Evolutionary conservation across 1,140 invertebrate species (phyloP), one percentile per base, ranked within the genome.

Genomic region (Callitettix versicolor): DNA sequence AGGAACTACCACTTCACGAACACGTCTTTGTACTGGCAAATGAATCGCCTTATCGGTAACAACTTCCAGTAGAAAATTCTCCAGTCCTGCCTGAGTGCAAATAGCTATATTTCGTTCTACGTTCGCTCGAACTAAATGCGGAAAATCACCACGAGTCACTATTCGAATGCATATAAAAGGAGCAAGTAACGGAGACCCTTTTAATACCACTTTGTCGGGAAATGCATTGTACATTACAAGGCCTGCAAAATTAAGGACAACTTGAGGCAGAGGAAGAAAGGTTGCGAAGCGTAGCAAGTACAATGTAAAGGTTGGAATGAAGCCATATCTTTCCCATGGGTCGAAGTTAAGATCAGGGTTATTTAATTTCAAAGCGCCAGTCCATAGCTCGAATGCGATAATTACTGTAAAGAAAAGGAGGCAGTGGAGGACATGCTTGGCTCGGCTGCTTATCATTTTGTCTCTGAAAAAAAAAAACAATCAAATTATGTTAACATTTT

Each of bases 51-150:
- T 95, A 67, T 98, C 95, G 11, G 92, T 95, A 0, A 98, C 95
- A 18, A 98, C 92, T 78, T 98, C 94, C 62, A 98, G 88, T 56
- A 97, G 82, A 67, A 96, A 99, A 69, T 98, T 96, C 69, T 97
- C 91, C 38, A 98, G 71, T 5, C 94, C 94, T 4, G 89, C 84
- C 65, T 91, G 85, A 48, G 84, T 72, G 66, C 95, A 98, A 43
- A 83, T 86, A 61, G 89, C 85, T 69, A 97, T 81, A 69, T 99
- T 99, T 55, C 86, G 78, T 33, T 76, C 73, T 0, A 98, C 88
- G 78, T 97, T 98, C 41, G 79, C 80, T 67, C 83, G 82, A 0
- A 98, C 93, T 46, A 98, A 72, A 57, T 94, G 83, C 1, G 95
- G 91, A 73, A 87, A 98, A 71, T 96, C 91, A 1, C 95, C 95